A percentile compares a stretch with the other conserved stretches of the same genome.
Evolutionary conservation across 2,888 invertebrate genomes (phyloP).

Genomic region (Eremobia ochroleuca): DNA sequence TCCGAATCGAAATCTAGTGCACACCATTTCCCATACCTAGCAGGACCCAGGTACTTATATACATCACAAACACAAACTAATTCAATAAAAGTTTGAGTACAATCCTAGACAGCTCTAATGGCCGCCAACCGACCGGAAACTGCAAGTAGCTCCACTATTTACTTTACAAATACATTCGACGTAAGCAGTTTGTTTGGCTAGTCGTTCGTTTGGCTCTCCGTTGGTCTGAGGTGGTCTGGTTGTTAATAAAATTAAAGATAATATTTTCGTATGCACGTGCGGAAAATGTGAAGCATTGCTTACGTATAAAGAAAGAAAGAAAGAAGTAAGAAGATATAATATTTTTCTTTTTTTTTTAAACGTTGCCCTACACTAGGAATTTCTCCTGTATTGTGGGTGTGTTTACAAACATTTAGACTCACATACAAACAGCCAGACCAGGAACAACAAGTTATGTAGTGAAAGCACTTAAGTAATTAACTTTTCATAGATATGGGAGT

Average conservation of each 20-base stretch:
- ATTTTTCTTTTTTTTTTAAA: no score
- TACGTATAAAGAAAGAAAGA: not conserved
- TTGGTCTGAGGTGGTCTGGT: not conserved
- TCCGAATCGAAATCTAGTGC: not conserved
- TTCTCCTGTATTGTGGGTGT: no score
- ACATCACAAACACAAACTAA: conserved; percentile 3
- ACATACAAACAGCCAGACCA: no score
- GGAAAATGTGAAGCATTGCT: conserved; percentile 17
- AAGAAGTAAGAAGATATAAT: no score
- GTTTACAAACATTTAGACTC: no score
- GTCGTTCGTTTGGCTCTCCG: not conserved
- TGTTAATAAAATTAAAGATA: conserved; percentile 28
- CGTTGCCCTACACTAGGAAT: no score
- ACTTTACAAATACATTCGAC: conserved; percentile 41
- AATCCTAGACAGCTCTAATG: conserved; percentile 15
- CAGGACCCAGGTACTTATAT: not conserved
- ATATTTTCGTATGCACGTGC: conserved; percentile 28
- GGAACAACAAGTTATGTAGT: conserved; percentile 2
- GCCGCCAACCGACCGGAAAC: conserved; percentile 24
- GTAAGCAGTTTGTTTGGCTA: conserved; percentile 34
- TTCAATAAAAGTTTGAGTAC: conserved; percentile 31
- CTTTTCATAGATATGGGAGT: not conserved
- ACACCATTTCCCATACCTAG: not conserved
- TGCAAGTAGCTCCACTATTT: conserved; percentile 33
- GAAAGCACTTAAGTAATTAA: conserved; percentile 14